Evolutionary conservation across 2,797 vertebrate species (phyloP).

Genomic region (Phalanger gymnotis): DNA sequence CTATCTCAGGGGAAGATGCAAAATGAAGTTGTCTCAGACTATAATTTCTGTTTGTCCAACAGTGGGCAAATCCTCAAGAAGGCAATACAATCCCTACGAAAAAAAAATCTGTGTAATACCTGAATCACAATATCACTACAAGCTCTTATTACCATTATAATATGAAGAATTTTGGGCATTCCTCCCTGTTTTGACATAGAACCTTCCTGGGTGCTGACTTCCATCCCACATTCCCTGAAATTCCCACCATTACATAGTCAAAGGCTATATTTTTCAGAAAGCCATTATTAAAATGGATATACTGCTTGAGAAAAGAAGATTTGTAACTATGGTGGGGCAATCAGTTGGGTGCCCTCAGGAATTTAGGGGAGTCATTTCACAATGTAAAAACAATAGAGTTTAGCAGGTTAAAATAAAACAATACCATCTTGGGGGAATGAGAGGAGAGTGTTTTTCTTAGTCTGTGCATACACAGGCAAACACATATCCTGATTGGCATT

Average conservation of each 20-base stretch:
- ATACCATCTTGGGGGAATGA: neutral
- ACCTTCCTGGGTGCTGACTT: neutral
- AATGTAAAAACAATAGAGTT: neutral
- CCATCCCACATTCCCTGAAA: neutral
- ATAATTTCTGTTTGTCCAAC: neutral
- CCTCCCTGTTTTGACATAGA: neutral
- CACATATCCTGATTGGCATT: neutral
- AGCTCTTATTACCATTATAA: neutral
- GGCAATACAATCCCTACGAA: rapidly evolving
- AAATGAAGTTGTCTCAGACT: neutral
- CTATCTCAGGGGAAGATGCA: neutral
- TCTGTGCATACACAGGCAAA: neutral
- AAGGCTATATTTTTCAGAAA: neutral
- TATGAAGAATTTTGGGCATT: neutral
- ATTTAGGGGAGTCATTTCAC: neutral
- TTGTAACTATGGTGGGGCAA: neutral
- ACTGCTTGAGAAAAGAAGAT: neutral
- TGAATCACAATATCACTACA: neutral
- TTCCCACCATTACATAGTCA: neutral
- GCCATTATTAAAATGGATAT: neutral
- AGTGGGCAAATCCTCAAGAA: neutral
- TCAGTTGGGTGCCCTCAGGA: neutral
- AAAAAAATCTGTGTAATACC: neutral
- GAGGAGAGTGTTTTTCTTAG: neutral
- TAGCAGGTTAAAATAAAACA: neutral